These are phyloP conservation scores for Rhizomys pruinosus DNA, from an alignment of 2,113 vertebrate genomes.

Conservation along the genomic window DNA sequence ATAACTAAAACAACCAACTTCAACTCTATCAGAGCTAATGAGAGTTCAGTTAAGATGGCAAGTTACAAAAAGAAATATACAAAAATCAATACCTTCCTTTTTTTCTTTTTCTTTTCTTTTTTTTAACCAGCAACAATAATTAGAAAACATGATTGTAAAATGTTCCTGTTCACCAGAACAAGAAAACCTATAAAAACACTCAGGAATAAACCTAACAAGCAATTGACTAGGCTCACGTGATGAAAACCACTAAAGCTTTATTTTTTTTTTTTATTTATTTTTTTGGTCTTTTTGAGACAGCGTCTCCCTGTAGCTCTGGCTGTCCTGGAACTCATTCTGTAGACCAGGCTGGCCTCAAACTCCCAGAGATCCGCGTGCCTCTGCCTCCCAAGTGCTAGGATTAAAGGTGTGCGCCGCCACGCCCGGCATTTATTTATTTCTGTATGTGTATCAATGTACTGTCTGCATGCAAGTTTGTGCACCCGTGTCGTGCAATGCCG, in stretches of 20 bases:
- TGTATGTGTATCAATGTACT: no score
- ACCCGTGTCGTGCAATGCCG: no score
- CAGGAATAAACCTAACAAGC: conserved; percentile 51
- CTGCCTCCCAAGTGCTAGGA: no score
- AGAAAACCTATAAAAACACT: conserved; percentile 24
- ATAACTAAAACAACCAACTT: conserved; percentile 64
- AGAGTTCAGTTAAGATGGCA: conserved; percentile 47
- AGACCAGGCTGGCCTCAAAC: no score
- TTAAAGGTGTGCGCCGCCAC: no score
- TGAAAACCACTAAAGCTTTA: conserved; percentile 54
- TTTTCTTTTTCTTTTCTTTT: neutral
- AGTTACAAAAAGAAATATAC: conserved; percentile 47
- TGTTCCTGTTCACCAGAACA: neutral
- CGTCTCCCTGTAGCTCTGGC: no score
- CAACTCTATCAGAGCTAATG: conserved; percentile 55
- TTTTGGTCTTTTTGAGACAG: no score
- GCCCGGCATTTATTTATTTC: no score
- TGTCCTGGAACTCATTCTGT: no score
- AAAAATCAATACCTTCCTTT: conserved; percentile 67
- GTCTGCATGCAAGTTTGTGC: no score
- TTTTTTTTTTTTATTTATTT: no score
- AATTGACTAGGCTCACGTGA: conserved; percentile 32
- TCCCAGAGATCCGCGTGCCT: no score
- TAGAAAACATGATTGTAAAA: conserved; percentile 61
- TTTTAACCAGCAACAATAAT: conserved; percentile 45